Conservation (phyloP, 2,797 vertebrate genomes). For the Chrysocyon brachyurus region DNA sequence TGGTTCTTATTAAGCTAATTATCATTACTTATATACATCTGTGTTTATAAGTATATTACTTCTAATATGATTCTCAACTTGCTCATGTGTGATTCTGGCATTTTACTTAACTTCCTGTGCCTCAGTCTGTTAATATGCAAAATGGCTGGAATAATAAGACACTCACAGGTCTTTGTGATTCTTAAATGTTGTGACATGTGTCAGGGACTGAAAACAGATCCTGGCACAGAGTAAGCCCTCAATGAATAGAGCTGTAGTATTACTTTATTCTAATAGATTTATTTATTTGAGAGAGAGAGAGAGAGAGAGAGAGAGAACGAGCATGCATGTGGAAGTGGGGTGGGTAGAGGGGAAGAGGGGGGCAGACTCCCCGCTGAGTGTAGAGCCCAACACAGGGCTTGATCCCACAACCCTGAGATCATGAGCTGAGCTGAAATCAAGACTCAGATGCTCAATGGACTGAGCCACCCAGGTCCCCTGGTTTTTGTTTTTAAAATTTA, state of each 20-base stretch:
- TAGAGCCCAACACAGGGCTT: background rate
- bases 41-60: background rate
- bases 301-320: background rate
- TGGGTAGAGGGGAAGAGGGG: too few species aligned
- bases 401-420: background rate
- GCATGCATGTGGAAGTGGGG: too few species aligned
- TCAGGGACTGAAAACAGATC: background rate
- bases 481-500: background rate
- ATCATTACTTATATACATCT: background rate
- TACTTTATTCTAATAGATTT: background rate
- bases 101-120: background rate
- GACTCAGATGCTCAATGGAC: too few species aligned
- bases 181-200: background rate
- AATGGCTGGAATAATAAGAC: background rate
- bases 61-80: background rate
- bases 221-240: background rate
- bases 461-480: too few species aligned
- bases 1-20: background rate
- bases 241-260: background rate
- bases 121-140: background rate
- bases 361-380: background rate
- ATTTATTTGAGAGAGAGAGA: background rate
- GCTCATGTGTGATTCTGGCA: background rate
- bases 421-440: background rate
- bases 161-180: background rate